A percentile compares a stretch with the other conserved stretches of the same genome.
Evolutionary conservation across 2,113 vertebrate genomes (phyloP).

Genomic region (Rhinolophus sinicus): DNA sequence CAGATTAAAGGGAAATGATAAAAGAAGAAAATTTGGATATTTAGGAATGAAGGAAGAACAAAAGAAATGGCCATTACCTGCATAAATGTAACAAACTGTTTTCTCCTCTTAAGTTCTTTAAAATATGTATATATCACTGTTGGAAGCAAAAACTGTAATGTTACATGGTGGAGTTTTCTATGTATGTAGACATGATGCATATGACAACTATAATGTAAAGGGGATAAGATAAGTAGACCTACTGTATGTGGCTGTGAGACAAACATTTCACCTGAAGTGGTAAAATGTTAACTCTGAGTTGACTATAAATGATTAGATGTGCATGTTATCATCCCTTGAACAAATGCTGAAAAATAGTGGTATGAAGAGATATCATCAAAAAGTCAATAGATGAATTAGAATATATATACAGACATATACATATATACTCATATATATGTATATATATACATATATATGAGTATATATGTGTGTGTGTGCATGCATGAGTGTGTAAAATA

Average conservation of each 20-base stretch:
- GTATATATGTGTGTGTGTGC: not conserved
- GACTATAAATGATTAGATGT: not conserved
- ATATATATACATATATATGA: not conserved
- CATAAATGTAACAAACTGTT: not conserved
- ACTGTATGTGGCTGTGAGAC: not conserved
- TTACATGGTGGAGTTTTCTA: not conserved
- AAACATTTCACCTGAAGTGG: not conserved
- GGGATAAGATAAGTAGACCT: not conserved
- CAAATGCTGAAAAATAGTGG: not conserved
- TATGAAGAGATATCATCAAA: not conserved
- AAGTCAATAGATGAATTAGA: not conserved
- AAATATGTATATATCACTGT: not conserved
- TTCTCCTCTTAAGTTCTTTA: not conserved
- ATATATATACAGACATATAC: not conserved
- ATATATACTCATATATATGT: not conserved
- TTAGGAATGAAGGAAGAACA: not conserved
- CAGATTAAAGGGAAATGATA: not conserved
- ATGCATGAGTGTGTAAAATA: not conserved
- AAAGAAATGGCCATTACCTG: not conserved
- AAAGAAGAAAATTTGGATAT: not conserved
- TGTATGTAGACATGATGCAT: not conserved
- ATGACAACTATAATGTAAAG: not conserved
- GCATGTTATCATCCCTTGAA: not conserved
- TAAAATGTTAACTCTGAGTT: slow-evolving; percentile 19
- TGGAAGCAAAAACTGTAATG: not conserved